Evolutionary conservation across 30 jellyfish, hydroid and myxozoan genomes (phyloP).

Genomic region (Clytia hemisphaerica): DNA sequence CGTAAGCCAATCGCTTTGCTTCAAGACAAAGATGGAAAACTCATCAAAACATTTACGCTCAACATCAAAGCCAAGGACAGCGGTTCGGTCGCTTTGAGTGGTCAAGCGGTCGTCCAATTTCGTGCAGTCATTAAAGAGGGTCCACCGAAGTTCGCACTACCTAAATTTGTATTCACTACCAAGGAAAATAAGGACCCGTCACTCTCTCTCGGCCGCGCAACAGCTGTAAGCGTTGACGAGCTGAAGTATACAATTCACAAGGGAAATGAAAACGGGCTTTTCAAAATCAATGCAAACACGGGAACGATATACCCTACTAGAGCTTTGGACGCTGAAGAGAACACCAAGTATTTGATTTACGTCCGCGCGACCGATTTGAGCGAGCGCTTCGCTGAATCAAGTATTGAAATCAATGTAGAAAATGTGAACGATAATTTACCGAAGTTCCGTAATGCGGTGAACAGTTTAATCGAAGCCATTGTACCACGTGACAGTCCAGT

Average conservation of each 20-base stretch:
- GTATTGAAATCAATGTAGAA: constrained; percentile 47
- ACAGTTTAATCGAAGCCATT: constrained; percentile 70
- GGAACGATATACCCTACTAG: constrained; percentile 51
- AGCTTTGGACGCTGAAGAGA: constrained; percentile 77
- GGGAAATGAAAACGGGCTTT: constrained; percentile 49
- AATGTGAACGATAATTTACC: constrained; percentile 76
- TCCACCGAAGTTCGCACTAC: constrained; percentile 73
- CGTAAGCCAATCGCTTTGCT: constrained; percentile 55
- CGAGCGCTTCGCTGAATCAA: constrained; percentile 71
- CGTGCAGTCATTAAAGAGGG: constrained; percentile 67
- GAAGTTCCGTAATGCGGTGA: constrained; percentile 52
- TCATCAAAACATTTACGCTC: constrained; percentile 43
- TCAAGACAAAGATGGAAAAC: constrained; percentile 12
- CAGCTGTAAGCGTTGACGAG: constrained; percentile 82
- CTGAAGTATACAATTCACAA: constrained; percentile 57
- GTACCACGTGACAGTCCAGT: constrained; percentile 43
- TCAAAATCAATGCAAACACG: constrained; percentile 41
- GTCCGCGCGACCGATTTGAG: constrained; percentile 78
- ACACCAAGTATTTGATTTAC: constrained; percentile 43
- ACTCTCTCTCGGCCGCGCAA: constrained; percentile 44
- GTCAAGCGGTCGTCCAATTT: constrained; percentile 59
- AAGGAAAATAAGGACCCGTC: constrained; percentile 47
- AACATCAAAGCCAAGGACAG: constrained; percentile 65
- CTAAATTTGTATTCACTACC: constrained; percentile 48
- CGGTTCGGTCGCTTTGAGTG: constrained; percentile 46